Conservation (phyloP, 2,888 invertebrate genomes). For the Pediacus dermestoides region DNA sequence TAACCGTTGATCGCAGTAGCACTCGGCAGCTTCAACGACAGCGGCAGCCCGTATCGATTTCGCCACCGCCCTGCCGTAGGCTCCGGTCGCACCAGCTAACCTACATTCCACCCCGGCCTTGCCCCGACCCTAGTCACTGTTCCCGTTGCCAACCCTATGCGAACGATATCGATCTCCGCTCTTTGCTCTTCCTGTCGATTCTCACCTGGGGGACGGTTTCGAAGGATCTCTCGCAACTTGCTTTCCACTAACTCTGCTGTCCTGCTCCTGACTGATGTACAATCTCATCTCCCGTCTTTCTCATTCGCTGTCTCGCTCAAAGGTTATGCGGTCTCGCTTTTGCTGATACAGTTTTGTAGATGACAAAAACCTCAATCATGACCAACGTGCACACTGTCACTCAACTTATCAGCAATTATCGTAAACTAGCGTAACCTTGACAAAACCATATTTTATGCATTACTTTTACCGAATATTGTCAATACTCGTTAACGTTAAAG, state of each 20-base stretch:
- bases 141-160: constrained; percentile 17
- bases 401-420: too few relatives aligned
- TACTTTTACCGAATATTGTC: constrained; percentile 5
- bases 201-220: constrained; percentile 29
- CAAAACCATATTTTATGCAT: constrained; percentile 4
- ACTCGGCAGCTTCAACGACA: constrained; percentile 26
- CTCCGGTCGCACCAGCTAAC: constrained; percentile 44
- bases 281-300: too few relatives aligned
- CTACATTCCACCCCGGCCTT: constrained; percentile 44
- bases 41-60: constrained; percentile 31
- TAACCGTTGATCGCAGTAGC: constrained; percentile 8
- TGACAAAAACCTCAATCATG: too few relatives aligned
- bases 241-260: background rate
- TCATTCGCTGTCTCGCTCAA: too few relatives aligned
- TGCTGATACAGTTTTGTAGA: too few relatives aligned
- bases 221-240: constrained; percentile 20
- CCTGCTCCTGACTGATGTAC: too few relatives aligned
- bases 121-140: constrained; percentile 26
- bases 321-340: too few relatives aligned
- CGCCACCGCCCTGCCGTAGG: constrained; percentile 37
- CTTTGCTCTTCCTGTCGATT: constrained; percentile 21
- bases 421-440: constrained; percentile 1
- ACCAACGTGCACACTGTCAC: too few relatives aligned
- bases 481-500: too few relatives aligned
- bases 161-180: constrained; percentile 35